Evolutionary conservation across 2,888 invertebrate species (phyloP), one percentile per base, ranked within the genome.

Genomic region (Alloplasta piceator): DNA sequence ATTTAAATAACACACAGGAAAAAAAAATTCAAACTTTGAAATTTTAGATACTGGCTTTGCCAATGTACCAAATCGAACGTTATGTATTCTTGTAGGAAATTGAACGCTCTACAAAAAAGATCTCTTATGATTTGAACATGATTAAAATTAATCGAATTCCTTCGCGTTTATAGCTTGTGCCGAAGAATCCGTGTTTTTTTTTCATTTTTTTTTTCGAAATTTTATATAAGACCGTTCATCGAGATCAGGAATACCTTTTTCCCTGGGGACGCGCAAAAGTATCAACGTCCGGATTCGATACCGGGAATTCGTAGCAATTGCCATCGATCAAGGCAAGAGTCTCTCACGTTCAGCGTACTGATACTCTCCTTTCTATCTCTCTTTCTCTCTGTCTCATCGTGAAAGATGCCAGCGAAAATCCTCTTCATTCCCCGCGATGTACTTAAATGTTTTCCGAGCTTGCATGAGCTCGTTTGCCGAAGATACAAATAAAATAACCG

Each of bases 401-500:
- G 52, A 14, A 12, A 48, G 52, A 52, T 52, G 10, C 52, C 52
- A 52, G 12, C 48, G 48, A 9, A 6, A 16, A 6, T 7, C 14
- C 14, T 52, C 52, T 52, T 48, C 12, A 10, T 52, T 52, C 52
- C 12, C 7, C 52, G 52, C 16, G 12, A 7, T 52, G 52, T 64
- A 50, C 43, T 64, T 63, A 64, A 73, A 63, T 55, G 63, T 73
- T 73, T 73, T 56, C 64, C 46, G 73, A 5, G 48, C 64, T 73
- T 63, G 73, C 67, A 52, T 16, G 14, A 75, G 66, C 60, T 60
- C 50, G 67, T 75, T 75, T 67, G 46, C 50, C 73, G 60, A 66
- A 68, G 67, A 55, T 64, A 66, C 63, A 48, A 68, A 81, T 81
- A 56, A 81, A 81, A 77, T 81, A 81, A 77, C 73, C 77, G 52